A percentile compares a stretch with the other conserved stretches of the same genome.
These are phyloP conservation scores for Leptopilina syphax DNA, from an alignment of 2,888 invertebrate species.

Conservation along the genomic window DNA sequence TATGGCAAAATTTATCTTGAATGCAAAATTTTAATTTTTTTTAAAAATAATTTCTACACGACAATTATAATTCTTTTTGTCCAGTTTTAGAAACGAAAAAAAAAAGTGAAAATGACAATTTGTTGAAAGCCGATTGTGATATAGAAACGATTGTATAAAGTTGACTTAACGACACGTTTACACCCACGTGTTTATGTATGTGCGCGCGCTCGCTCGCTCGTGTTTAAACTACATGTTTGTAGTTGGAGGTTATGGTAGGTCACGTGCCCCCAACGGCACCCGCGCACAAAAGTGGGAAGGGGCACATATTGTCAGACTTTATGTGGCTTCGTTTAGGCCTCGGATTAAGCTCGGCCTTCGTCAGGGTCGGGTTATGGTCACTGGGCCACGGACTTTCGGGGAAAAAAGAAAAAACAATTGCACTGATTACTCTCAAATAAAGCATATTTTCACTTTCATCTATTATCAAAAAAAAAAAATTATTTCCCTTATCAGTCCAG, in stretches of 20 bases:
- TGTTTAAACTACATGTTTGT: conserved; percentile 20
- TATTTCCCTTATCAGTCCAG: no score
- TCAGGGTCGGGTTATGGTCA: conserved; percentile 71
- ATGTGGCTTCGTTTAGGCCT: conserved; percentile 55
- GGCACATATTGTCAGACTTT: conserved; percentile 24
- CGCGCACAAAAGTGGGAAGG: conserved; percentile 3
- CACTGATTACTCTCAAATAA: background rate
- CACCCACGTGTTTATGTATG: conserved; percentile 11
- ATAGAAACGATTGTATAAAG: background rate
- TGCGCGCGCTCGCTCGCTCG: background rate
- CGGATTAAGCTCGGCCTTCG: conserved; percentile 59
- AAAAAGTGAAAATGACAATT: background rate
- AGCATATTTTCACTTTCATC: no score
- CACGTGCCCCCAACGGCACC: conserved; percentile 35
- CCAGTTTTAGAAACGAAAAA: no score
- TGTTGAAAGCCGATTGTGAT: conserved; percentile 8
- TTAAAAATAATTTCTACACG: no score
- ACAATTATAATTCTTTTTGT: no score
- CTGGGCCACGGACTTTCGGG: conserved; percentile 65
- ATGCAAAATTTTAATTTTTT: no score
- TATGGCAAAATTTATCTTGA: no score
- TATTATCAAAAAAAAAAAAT: no score
- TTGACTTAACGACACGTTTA: conserved; percentile 43
- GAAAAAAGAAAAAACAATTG: conserved; percentile 15
- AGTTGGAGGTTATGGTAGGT: conserved; percentile 39